phyloP scores from a whole-genome alignment of 2,888 invertebrate genomes.

The Fabriciana adippe region DNA sequence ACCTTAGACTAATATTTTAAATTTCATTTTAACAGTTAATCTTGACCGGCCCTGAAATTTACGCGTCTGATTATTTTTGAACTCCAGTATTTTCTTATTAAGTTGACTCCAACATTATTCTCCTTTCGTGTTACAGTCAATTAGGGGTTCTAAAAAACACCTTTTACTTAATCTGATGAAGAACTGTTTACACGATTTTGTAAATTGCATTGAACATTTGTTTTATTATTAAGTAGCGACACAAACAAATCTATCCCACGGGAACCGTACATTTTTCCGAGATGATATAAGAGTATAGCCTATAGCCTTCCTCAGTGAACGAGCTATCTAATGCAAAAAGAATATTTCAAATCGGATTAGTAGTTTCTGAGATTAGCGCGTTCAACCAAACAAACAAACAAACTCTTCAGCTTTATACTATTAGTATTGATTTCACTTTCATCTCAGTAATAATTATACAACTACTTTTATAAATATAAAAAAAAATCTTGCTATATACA shows the following conservation, averaged over 20 bases:
- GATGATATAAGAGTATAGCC: too few relatives aligned
- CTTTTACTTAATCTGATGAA: not conserved
- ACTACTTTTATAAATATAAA: too few relatives aligned
- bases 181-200: not conserved
- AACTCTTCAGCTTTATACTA: too few relatives aligned
- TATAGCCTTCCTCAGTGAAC: too few relatives aligned
- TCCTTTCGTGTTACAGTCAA: slow-evolving; percentile 12
- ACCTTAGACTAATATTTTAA: not conserved
- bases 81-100: slow-evolving; percentile 16
- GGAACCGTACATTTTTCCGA: too few relatives aligned
- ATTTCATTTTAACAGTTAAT: not conserved
- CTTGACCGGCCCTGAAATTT: not conserved
- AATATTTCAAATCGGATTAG: too few relatives aligned
- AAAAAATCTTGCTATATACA: too few relatives aligned
- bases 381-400: too few relatives aligned
- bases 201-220: not conserved
- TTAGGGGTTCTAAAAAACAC: slow-evolving; percentile 10
- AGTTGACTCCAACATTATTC: slow-evolving; percentile 4
- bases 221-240: slow-evolving; percentile 13
- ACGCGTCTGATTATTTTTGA: slow-evolving; percentile 10
- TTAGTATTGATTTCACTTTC: too few relatives aligned
- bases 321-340: too few relatives aligned
- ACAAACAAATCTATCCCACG: too few relatives aligned
- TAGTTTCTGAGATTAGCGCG: too few relatives aligned
- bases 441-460: not conserved